Percentiles rank a stretch among this genome's conserved stretches.
Conservation (phyloP, 2,888 invertebrate genomes). For the Eumacrocentrus americanus region DNA sequence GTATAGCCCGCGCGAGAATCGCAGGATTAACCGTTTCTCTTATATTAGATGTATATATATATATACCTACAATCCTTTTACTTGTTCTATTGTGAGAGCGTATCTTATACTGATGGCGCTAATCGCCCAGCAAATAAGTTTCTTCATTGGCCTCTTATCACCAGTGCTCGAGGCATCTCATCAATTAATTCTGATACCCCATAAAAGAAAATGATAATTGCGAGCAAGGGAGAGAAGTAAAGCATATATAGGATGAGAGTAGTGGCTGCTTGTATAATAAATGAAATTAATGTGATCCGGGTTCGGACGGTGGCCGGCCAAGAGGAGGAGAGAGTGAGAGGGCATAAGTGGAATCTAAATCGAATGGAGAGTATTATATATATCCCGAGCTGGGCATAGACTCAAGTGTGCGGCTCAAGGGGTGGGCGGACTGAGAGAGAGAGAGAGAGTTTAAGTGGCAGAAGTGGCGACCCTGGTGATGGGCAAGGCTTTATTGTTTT, state of each 20-base stretch:
- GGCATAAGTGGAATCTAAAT: conserved; percentile 48
- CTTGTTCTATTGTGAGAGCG: neutral
- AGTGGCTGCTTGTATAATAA: conserved; percentile 22
- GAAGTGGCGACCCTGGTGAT: conserved; percentile 48
- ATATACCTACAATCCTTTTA: neutral
- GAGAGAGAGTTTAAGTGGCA: conserved; percentile 46
- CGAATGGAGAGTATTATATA: conserved; percentile 47
- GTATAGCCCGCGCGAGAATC: conserved; percentile 11
- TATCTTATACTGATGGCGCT: neutral
- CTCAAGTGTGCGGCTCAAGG: conserved; percentile 34
- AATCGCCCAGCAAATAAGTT: conserved; percentile 4
- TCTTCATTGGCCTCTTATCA: conserved; percentile 3
- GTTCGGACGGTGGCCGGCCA: conserved; percentile 18
- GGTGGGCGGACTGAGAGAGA: conserved; percentile 27
- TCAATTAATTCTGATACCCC: neutral
- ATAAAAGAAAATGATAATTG: conserved; percentile 5
- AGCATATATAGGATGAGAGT: conserved; percentile 1
- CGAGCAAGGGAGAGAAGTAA: neutral
- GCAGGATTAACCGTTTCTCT: neutral
- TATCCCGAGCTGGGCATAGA: conserved; percentile 30
- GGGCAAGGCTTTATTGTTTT: conserved; percentile 53
- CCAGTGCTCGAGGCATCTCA: neutral
- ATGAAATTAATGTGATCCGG: conserved; percentile 26
- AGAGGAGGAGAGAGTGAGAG: conserved; percentile 27
- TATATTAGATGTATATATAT: neutral